A percentile compares a stretch with the other conserved stretches of the same genome.
Evolutionary conservation across 2,888 invertebrate genomes (phyloP).

Genomic region (Stratiomys singularior): DNA sequence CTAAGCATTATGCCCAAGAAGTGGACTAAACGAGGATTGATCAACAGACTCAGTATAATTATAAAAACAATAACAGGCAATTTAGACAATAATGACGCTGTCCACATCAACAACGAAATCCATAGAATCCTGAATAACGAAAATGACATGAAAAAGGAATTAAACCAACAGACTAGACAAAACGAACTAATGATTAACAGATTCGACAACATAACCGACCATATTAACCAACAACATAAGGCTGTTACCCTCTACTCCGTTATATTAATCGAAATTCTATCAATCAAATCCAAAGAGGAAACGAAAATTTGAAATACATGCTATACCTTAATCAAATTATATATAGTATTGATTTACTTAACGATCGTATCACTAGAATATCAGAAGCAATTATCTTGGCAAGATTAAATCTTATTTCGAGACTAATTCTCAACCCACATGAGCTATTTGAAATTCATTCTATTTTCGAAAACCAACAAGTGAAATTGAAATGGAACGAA

Average conservation of each 20-base stretch:
- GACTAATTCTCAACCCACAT: not conserved
- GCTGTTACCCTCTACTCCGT: not conserved
- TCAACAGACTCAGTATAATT: constrained; percentile 35
- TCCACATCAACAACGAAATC: constrained; percentile 35
- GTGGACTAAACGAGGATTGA: constrained; percentile 41
- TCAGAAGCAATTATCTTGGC: constrained; percentile 19
- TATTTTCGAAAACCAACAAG: constrained; percentile 18
- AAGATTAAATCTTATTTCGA: constrained; percentile 26
- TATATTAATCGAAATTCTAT: not conserved
- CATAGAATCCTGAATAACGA: constrained; percentile 17
- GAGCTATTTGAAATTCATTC: constrained; percentile 10
- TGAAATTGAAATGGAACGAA: constrained; percentile 22
- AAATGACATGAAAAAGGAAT: constrained; percentile 7
- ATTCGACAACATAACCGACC: constrained; percentile 45
- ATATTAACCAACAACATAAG: constrained; percentile 40
- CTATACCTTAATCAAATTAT: constrained; percentile 23
- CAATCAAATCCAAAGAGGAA: constrained; percentile 20
- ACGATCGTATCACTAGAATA: constrained; percentile 2
- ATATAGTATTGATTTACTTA: constrained; percentile 21
- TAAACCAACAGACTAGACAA: constrained; percentile 28
- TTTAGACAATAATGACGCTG: constrained; percentile 41
- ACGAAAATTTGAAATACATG: constrained; percentile 32
- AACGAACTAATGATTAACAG: constrained; percentile 41
- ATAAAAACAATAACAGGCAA: constrained; percentile 46
- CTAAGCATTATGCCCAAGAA: constrained; percentile 22